Base-by-base conservation (phyloP, 53 echinoderm and acorn worm species). In the Actinopyga echinites region DNA sequence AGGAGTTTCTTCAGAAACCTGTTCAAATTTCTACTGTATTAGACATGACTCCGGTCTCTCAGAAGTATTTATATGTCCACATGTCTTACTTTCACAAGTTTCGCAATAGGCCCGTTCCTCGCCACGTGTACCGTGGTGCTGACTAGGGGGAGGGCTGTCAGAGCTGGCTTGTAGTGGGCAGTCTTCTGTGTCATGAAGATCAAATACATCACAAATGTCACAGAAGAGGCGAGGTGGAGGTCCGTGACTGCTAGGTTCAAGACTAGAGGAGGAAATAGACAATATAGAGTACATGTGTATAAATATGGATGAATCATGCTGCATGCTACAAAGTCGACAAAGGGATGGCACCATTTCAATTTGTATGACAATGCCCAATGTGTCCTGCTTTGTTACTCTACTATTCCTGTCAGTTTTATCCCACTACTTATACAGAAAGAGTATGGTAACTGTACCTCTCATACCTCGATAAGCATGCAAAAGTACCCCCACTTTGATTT, bases 101-200 rank as follows among this genome's bases (percentile, higher is more conserved):
- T 97, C 88, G 65, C 97, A 97, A 79, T 97, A 97, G 21, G 97
- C 79, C 40, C 97, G 79, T 62, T 92, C 92, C 54, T 94, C 97
- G 29, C 56, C 78, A 73, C 89, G 86, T 17, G 75, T 52, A 60
- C 97, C 94, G 43, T 97, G 97, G 81, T 94, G 94, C 88, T 97
- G 94, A 7, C 86, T 88, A 28, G 92, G 88, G 0, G 97, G 97
- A 10, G 97, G 97, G 83, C 92, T 92, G 79, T 97, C 97, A 9
- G 97, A 97, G 52, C 91, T 97, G 86, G 97, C 92, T 92, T 97
- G 97, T 57, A 92, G 93, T 57, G 97, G 97, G 82, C 97, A 97
- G 97, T 97, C 97, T 90, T 97, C 97, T 4, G 97, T 97, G 65
- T 97, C 97, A 64, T 97, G 97, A 68, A 97, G 92, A 85, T 97